Base-by-base conservation (phyloP, 2,113 vertebrate genomes). In the Ailuropoda melanoleuca region DNA sequence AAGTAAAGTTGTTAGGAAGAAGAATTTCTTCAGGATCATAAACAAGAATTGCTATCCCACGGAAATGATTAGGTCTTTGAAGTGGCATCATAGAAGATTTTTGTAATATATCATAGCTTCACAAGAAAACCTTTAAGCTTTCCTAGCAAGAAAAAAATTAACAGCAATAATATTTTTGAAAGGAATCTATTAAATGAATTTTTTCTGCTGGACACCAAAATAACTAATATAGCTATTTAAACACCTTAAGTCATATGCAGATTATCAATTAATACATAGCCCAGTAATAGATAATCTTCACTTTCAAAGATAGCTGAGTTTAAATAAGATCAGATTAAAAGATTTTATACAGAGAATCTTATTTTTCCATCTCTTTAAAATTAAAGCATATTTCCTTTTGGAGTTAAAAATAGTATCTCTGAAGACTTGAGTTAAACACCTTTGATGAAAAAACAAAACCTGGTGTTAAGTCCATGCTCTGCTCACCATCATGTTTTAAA, bases 1-100 rank as follows among this genome's bases (percentile, higher is more conserved):
- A 80, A 95, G 43, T 85, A 86, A 84, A 90, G n/a, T 78, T 66
- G 26, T 95, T 89, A 74, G 55, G 43, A 93, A 93, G n/a, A 87
- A 96, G n/a, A 89, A 46, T 89, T 88, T 86, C 72, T 93, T 80
- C 11, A 72, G 60, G n/a, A 46, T 7, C 11, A 18, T 94, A 43
- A 93, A 81, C 53, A 95, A 56, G 6, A 8, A 43, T 34, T 93
- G 26, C 48, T 80, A 12, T 77, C n/a, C 56, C 21, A 17, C 48
- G 58, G 90, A 92, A 86, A 56, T 8, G 1, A 95, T 6, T 85
- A 53, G 14, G 18, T 81, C 77, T 96, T 97, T 88, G 18, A 94
- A 43, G 9, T 91, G 34, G 34, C 39, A 72, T 68, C 48, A 55
- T 24, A 17, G 17, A 96, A 95, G 8, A 56, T 8, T 88, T 82